Base-by-base conservation (phyloP, 2,113 vertebrate species). In the Porphyrio hochstetteri region DNA sequence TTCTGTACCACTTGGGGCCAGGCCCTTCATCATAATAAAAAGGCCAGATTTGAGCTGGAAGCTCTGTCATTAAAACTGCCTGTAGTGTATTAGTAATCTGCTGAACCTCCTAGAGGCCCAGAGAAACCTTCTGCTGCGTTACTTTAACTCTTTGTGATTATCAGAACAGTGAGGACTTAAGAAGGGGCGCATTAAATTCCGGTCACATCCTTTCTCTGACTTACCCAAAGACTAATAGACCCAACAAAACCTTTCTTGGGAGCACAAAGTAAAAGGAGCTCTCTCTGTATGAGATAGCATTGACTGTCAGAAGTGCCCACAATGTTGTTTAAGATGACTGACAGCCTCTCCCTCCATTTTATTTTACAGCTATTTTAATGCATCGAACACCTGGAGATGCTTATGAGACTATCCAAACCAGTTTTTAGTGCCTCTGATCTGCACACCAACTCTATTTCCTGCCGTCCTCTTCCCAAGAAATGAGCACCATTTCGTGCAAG, bases 1-100 rank as follows among this genome's bases (percentile, higher is more conserved):
- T 96, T 96, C 95, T 77, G 90, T 96, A 97, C 93, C 94, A 96
- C 96, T 97, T 97, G 95, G 96, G 95, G 97, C 95, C 89, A 94
- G 92, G 92, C 75, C 75, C 94, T 88, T 91, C 77, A 96, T 97
- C 96, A 94, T 96, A 92, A 90, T 86, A 96, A 97, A 95, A 90
- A 95, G 94, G 82, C 95, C 95, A 93, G 92, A 96, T 93, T 96
- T 95, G 95, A 97, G 95, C 91, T 96, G 91, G 75, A 95, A 96
- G 96, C 95, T 96, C 93, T 96, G 76, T 92, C 90, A 86, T 95
- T 95, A 96, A 96, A 95, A 77, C 69, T 86, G 82, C 96, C 97
- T 97, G 92, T 91, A 90, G 94, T 95, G 82, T 93, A 94, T 86
- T 97, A 95, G 93, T 92, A 96, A 95, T 88, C 80, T 95, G 55